Evolutionary conservation across 1,140 invertebrate genomes (phyloP).

Genomic region (Cheumatopsyche charites): DNA sequence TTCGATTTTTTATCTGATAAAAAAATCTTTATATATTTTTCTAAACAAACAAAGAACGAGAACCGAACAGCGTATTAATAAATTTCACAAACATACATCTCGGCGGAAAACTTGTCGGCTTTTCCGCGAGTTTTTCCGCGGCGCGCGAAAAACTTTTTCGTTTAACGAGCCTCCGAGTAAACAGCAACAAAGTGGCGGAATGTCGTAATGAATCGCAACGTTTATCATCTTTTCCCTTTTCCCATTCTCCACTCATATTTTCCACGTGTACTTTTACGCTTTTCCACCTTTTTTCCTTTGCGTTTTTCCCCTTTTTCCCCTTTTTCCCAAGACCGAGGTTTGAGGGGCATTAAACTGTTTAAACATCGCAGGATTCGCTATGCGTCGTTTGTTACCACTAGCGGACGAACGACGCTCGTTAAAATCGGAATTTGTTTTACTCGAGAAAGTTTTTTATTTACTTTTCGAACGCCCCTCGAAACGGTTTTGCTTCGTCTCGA

Average conservation of each 20-base stretch:
- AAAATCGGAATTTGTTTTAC: no score
- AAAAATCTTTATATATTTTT: no score
- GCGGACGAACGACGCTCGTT: no score
- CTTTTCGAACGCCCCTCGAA: no score
- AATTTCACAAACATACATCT: conserved; percentile 17
- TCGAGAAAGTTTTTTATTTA: no score
- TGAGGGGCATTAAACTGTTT: conserved; percentile 10
- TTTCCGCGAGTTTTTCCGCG: conserved; percentile 10
- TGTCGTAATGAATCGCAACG: conserved; percentile 32
- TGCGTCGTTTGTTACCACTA: conserved; percentile 4
- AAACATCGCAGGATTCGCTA: conserved; percentile 7
- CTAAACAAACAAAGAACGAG: no score
- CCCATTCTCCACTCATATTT: background rate
- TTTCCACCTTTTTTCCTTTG: no score
- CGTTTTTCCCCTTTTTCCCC: background rate
- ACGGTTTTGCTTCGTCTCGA: no score
- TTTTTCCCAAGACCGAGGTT: no score
- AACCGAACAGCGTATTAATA: no score
- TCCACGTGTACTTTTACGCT: no score
- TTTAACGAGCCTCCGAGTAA: conserved; percentile 32
- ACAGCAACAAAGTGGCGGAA: conserved; percentile 35
- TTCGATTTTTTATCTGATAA: no score
- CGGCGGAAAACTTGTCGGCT: conserved; percentile 22
- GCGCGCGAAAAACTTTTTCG: conserved; percentile 30
- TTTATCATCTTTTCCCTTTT: conserved; percentile 28